Percentiles rank a stretch among this genome's conserved stretches.
Conservation (phyloP, 2,113 vertebrate genomes). For the Athene noctua region DNA sequence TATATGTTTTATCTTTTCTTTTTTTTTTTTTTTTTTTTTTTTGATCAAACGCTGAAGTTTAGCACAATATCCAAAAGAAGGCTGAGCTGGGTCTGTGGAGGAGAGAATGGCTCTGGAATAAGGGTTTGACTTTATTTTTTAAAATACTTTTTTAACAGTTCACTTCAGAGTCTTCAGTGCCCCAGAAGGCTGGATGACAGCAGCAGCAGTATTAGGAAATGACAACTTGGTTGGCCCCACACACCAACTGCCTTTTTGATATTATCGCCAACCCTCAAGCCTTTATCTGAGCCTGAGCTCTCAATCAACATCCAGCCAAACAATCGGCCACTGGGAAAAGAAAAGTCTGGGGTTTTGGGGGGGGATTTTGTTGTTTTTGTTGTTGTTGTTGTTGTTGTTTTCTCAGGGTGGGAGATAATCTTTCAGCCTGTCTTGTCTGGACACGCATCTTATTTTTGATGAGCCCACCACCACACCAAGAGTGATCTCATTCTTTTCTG, state of each 20-base stretch:
- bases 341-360: neutral
- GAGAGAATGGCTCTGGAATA: neutral
- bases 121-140: neutral
- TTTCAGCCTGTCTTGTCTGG: neutral
- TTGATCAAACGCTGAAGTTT: conserved; percentile 27
- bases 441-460: neutral
- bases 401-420: neutral
- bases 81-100: neutral
- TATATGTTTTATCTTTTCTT: conserved; percentile 21
- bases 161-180: neutral
- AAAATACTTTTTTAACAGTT: neutral
- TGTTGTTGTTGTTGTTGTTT: too few relatives aligned
- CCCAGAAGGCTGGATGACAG: conserved; percentile 18
- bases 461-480: neutral
- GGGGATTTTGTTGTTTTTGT: too few relatives aligned
- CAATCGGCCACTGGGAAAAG: neutral
- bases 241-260: neutral
- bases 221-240: conserved; percentile 35
- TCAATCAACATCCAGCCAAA: conserved; percentile 9
- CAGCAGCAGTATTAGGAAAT: conserved; percentile 33
- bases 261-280: neutral
- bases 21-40: neutral
- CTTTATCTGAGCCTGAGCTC: neutral
- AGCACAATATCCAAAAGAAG: neutral
- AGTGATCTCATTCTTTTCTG: neutral